phyloP scores from a whole-genome alignment of 1,140 invertebrate genomes.

The Stegodyphus dumicola region DNA sequence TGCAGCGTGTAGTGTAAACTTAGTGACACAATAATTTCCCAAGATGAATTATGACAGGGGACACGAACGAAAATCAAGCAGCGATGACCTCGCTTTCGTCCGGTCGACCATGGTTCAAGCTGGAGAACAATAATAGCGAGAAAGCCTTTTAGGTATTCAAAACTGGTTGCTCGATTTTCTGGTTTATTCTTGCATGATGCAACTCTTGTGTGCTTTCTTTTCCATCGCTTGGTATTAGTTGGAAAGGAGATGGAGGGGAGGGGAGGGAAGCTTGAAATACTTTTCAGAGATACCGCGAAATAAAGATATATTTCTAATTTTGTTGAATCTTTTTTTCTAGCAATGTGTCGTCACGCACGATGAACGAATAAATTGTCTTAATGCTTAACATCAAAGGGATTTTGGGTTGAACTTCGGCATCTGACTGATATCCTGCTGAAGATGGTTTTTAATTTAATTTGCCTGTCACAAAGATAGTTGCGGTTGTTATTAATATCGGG shows the following conservation, averaged over 20 bases:
- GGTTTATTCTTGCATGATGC: constrained; percentile 46
- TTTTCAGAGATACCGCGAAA: constrained; percentile 11
- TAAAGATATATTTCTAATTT: not conserved
- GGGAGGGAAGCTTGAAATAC: not conserved
- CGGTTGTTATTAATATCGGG: no score
- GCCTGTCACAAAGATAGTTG: no score
- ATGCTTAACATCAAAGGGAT: constrained; percentile 17
- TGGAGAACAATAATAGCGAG: not conserved
- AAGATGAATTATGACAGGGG: constrained; percentile 32
- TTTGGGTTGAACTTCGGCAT: no score
- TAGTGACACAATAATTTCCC: constrained; percentile 44
- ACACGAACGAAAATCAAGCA: not conserved
- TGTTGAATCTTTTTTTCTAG: not conserved
- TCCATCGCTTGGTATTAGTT: not conserved
- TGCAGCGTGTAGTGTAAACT: constrained; percentile 45
- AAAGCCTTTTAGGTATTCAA: constrained; percentile 35
- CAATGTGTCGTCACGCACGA: constrained; percentile 15
- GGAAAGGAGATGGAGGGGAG: not conserved
- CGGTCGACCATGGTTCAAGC: not conserved
- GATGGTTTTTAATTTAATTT: no score
- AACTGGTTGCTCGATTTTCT: constrained; percentile 40
- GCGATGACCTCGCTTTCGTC: not conserved
- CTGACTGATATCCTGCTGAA: no score
- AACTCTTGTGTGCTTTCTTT: not conserved
- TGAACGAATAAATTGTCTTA: constrained; percentile 45